These are phyloP conservation scores for Hemibagrus guttatus DNA, from an alignment of 2,797 vertebrate species.

Conservation along the genomic window DNA sequence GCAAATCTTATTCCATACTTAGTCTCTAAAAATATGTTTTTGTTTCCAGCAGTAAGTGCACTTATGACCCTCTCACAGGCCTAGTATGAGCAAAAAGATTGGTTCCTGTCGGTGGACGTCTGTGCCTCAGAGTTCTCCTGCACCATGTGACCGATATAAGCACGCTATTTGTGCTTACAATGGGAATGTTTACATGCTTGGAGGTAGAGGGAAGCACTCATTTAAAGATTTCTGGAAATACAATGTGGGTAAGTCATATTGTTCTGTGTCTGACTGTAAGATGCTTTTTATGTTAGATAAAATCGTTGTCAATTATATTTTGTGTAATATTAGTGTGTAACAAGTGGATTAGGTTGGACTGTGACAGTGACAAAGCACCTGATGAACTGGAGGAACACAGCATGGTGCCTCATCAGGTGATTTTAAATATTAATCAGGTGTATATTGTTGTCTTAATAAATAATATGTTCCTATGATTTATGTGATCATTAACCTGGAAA, in stretches of 20 bases:
- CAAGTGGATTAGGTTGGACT: conserved; percentile 79
- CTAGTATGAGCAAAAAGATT: conserved; percentile 65
- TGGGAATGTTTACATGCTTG: conserved; percentile 79
- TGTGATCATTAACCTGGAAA: background rate
- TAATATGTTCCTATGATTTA: background rate
- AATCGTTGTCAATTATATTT: background rate
- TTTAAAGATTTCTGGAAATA: conserved; percentile 87
- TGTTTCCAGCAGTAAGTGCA: conserved; percentile 35
- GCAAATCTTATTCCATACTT: background rate
- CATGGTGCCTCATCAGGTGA: conserved; percentile 83
- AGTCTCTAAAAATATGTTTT: conserved; percentile 15
- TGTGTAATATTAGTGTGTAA: conserved; percentile 68
- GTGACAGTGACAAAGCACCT: conserved; percentile 72
- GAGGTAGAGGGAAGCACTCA: conserved; percentile 71
- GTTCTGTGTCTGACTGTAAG: background rate
- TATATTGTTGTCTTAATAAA: background rate
- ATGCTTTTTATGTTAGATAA: background rate
- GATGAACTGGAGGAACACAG: conserved; percentile 85
- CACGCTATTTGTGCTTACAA: conserved; percentile 76
- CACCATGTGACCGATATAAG: conserved; percentile 81
- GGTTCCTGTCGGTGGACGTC: conserved; percentile 70
- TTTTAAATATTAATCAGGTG: conserved; percentile 3
- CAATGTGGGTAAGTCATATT: conserved; percentile 74
- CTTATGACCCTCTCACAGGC: conserved; percentile 39
- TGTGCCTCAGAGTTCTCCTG: conserved; percentile 66